These are phyloP conservation scores for Holacanthella duospinosa DNA, from an alignment of 2,888 invertebrate genomes.

Conservation along the genomic window DNA sequence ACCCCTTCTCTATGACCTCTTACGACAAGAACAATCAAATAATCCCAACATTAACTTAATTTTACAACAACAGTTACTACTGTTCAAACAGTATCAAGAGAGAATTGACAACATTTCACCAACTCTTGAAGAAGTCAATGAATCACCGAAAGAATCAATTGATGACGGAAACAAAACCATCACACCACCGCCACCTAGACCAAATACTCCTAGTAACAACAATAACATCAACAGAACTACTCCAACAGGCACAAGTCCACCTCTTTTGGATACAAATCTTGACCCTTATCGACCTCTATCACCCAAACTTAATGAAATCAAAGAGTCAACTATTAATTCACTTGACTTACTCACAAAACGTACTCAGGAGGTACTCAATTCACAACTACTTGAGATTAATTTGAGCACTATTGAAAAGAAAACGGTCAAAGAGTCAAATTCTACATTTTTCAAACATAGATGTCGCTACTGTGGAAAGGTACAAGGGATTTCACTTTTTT, in stretches of 20 bases:
- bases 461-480: constrained; percentile 90
- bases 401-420: constrained; percentile 64
- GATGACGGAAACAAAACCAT: not conserved
- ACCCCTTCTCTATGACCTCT: not conserved
- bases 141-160: not conserved
- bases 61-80: not conserved
- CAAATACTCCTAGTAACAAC: not conserved
- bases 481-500: no score
- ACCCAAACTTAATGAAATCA: not conserved
- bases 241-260: not conserved
- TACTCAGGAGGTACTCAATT: constrained; percentile 76
- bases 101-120: not conserved
- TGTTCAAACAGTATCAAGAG: not conserved
- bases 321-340: constrained; percentile 61
- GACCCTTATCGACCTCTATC: not conserved
- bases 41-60: not conserved
- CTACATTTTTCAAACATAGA: constrained; percentile 84
- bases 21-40: not conserved
- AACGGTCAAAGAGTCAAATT: constrained; percentile 45
- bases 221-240: no score
- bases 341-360: constrained; percentile 83
- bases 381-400: constrained; percentile 77
- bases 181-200: not conserved
- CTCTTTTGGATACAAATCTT: not conserved
- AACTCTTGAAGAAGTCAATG: not conserved